Conservation (phyloP, 1,140 invertebrate species). For the Aphaenogaster floridana region DNA sequence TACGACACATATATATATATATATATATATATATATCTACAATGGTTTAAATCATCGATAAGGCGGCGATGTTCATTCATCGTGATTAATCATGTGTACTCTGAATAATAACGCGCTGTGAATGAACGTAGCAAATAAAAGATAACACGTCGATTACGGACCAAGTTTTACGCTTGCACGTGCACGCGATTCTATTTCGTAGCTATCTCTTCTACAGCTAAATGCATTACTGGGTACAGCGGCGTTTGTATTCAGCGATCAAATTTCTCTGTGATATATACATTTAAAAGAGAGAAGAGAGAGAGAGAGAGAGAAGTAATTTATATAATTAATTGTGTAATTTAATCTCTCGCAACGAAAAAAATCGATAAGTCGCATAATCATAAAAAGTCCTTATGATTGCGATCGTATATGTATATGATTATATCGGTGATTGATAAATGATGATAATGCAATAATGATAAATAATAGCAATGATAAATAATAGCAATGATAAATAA, state of each 20-base stretch:
- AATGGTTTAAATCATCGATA: background rate
- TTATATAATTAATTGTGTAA: background rate
- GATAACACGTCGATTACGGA: background rate
- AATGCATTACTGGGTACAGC: background rate
- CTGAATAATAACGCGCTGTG: constrained; percentile 5
- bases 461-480: background rate
- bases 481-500: background rate
- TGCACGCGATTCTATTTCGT: background rate
- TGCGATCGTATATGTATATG: background rate
- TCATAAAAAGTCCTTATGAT: background rate
- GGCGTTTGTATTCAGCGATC: background rate
- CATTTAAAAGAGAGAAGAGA: background rate
- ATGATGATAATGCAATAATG: background rate
- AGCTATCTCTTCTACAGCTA: background rate
- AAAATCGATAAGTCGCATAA: background rate
- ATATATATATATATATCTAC: background rate
- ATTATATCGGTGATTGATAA: background rate
- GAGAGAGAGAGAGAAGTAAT: background rate
- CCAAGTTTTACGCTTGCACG: background rate
- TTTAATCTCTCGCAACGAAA: background rate
- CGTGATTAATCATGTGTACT: constrained; percentile 25
- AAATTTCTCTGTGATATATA: background rate
- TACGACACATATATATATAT: too few species aligned
- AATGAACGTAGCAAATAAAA: constrained; percentile 46
- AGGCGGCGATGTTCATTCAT: constrained; percentile 8